Evolutionary conservation across 2,888 invertebrate genomes (phyloP).

Genomic region (Coecobrya sp.): DNA sequence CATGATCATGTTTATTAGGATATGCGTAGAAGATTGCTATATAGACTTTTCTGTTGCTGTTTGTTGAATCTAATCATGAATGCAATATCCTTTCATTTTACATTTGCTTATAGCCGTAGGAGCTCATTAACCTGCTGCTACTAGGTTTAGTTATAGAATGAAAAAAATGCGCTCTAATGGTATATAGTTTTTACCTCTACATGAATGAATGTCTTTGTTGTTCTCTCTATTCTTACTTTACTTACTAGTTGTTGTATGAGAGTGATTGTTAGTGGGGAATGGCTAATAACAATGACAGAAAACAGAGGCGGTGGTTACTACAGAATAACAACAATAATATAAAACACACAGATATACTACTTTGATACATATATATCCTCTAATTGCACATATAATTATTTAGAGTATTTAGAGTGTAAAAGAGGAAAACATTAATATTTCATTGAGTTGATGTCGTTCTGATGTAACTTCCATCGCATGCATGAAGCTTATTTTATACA

Average conservation of each 20-base stretch:
- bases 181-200: neutral
- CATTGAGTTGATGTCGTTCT: neutral
- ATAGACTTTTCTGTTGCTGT: neutral
- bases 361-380: neutral
- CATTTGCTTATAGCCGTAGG: slow-evolving; percentile 3
- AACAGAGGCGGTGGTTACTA: neutral
- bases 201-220: slow-evolving; percentile 1
- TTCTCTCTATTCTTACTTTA: neutral
- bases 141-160: neutral
- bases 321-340: neutral
- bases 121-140: slow-evolving; percentile 55
- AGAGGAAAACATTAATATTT: neutral
- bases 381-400: too few relatives aligned
- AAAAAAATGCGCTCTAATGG: neutral
- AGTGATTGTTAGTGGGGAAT: neutral
- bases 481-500: neutral
- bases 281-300: neutral
- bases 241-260: too few relatives aligned
- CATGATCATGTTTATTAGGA: neutral
- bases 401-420: neutral
- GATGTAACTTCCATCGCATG: neutral
- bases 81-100: slow-evolving; percentile 58
- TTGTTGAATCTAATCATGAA: slow-evolving; percentile 55
- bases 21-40: neutral
- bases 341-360: neutral